Conservation (phyloP, 2,113 vertebrate species). For the Tenebrosternarchus preto region DNA sequence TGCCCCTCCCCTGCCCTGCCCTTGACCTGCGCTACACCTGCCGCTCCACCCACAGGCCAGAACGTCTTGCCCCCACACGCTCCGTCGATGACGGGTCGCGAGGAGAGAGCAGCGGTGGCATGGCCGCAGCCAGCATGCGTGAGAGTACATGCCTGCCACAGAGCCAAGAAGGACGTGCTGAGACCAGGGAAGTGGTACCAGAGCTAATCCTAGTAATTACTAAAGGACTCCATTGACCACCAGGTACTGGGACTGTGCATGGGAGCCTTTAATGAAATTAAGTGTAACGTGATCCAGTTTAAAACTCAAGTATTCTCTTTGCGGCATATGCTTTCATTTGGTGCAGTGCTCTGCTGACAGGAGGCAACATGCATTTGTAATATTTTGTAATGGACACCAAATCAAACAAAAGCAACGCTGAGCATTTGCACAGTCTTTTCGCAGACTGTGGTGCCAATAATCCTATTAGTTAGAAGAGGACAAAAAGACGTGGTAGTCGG, state of each 20-base stretch:
- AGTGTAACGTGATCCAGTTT: conserved; percentile 30
- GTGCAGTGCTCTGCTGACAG: too few species aligned
- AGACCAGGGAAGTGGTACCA: neutral
- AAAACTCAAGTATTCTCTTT: conserved; percentile 17
- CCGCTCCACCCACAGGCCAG: conserved; percentile 24
- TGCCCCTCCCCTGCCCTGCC: conserved; percentile 25
- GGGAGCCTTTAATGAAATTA: conserved; percentile 25
- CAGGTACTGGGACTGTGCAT: neutral
- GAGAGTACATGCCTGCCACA: neutral
- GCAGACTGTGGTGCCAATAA: neutral
- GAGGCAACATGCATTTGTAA: neutral
- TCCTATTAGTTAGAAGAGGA: neutral
- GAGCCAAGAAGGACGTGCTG: neutral
- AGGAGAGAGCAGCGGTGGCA: neutral
- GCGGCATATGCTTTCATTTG: neutral
- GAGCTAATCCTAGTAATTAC: conserved; percentile 23
- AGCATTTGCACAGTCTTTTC: neutral
- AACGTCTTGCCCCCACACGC: conserved; percentile 7
- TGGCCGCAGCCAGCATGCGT: neutral
- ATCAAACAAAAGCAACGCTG: neutral
- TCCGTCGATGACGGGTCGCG: neutral
- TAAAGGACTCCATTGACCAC: neutral
- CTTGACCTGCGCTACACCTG: conserved; percentile 55
- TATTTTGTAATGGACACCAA: neutral
- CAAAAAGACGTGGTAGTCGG: neutral